These are phyloP conservation scores for Tachysurus vachellii DNA, from an alignment of 2,113 vertebrate genomes.

Conservation along the genomic window DNA sequence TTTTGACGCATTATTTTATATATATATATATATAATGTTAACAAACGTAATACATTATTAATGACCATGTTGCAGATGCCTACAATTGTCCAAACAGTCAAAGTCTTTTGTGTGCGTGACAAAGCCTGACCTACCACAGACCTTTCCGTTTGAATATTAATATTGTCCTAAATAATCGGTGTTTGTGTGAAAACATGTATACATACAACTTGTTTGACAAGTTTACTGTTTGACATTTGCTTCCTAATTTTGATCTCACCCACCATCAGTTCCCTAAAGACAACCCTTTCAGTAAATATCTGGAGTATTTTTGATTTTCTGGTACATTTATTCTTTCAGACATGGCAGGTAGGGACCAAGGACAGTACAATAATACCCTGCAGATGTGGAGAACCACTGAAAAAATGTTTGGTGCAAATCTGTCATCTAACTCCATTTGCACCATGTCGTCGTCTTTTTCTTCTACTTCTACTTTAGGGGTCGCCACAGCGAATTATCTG, in stretches of 20 bases:
- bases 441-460: not conserved
- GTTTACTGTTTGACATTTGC: not conserved
- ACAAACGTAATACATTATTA: not conserved
- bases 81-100: no score
- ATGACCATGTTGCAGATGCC: no score
- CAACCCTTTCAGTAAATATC: no score
- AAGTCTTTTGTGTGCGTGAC: no score
- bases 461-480: no score
- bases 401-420: not conserved
- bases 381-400: not conserved
- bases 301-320: not conserved
- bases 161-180: not conserved
- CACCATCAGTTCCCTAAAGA: not conserved
- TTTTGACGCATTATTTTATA: no score
- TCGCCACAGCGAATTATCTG: no score
- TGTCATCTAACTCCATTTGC: not conserved
- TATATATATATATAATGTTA: no score
- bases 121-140: no score
- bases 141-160: no score
- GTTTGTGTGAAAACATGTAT: not conserved
- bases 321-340: not conserved
- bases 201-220: not conserved
- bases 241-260: not conserved
- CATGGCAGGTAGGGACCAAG: not conserved
- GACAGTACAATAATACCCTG: not conserved